A percentile compares a stretch with the other conserved stretches of the same genome.
Evolutionary conservation across 2,888 invertebrate species (phyloP).

Genomic region (Stramonita haemastoma): DNA sequence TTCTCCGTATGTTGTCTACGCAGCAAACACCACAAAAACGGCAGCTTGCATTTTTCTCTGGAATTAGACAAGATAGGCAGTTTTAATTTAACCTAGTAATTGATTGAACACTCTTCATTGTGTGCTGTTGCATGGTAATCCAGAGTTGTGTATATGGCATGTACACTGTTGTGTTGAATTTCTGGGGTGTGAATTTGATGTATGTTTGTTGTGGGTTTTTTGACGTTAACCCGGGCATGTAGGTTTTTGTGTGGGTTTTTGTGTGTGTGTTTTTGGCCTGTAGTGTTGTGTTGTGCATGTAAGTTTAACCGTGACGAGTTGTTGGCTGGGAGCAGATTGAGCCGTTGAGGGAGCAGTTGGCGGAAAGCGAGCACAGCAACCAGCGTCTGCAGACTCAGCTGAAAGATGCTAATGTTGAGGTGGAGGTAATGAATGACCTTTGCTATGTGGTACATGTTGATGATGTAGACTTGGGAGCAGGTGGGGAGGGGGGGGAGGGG

Average conservation of each 20-base stretch:
- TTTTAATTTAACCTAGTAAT: too few relatives aligned
- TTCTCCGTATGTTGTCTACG: too few relatives aligned
- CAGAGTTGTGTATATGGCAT: too few relatives aligned
- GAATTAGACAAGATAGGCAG: too few relatives aligned
- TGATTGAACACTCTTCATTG: too few relatives aligned
- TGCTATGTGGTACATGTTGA: background rate
- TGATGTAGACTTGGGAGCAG: too few relatives aligned
- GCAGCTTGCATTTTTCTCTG: too few relatives aligned
- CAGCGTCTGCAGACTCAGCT: slow-evolving; percentile 43
- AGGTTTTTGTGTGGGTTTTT: background rate
- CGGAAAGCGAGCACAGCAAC: slow-evolving; percentile 40
- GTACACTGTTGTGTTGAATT: too few relatives aligned
- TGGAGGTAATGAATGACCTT: slow-evolving; percentile 44
- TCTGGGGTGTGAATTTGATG: background rate
- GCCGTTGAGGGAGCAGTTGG: slow-evolving; percentile 18
- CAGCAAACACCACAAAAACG: too few relatives aligned
- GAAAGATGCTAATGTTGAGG: slow-evolving; percentile 42
- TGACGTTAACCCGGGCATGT: too few relatives aligned
- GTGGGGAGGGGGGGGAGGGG: too few relatives aligned
- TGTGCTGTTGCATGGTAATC: too few relatives aligned
- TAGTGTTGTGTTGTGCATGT: slow-evolving; percentile 1
- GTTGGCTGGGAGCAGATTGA: slow-evolving; percentile 31
- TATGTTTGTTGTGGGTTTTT: background rate
- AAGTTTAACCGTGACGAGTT: background rate
- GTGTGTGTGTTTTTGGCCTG: background rate